These are phyloP conservation scores for Habropoda laboriosa DNA, from an alignment of 1,140 invertebrate species.

Conservation along the genomic window DNA sequence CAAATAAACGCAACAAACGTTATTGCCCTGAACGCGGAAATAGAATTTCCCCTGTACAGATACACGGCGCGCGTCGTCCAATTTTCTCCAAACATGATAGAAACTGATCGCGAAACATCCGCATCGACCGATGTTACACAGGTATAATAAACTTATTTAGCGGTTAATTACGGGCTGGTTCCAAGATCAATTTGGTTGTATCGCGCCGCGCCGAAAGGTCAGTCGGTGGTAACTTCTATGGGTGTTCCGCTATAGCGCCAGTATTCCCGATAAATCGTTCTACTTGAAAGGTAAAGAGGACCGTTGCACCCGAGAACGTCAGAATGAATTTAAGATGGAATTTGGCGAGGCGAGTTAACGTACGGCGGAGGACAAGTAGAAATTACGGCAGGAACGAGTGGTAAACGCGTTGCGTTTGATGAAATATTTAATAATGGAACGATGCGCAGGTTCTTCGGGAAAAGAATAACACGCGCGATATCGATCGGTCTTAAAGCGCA, in stretches of 20 bases:
- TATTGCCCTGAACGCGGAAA: not conserved
- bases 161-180: constrained; percentile 16
- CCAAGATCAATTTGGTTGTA: too few species aligned
- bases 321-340: not conserved
- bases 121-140: constrained; percentile 24
- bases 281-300: not conserved
- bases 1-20: not conserved
- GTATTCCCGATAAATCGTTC: not conserved
- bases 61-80: not conserved
- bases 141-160: constrained; percentile 47
- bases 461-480: constrained; percentile 16
- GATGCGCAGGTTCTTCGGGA: too few species aligned
- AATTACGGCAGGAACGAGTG: not conserved
- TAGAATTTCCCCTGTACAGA: not conserved
- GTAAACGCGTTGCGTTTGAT: constrained; percentile 1
- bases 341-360: not conserved
- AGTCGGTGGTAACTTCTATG: too few species aligned
- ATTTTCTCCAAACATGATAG: not conserved
- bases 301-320: not conserved
- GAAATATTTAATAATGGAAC: constrained; percentile 26
- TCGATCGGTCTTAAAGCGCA: constrained; percentile 15
- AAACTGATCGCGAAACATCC: not conserved
- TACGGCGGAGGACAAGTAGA: not conserved
- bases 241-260: too few species aligned
- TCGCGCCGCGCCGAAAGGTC: too few species aligned